Conservation (phyloP, 92 coral and sea anemone species). For the Paragorgia papillata region DNA sequence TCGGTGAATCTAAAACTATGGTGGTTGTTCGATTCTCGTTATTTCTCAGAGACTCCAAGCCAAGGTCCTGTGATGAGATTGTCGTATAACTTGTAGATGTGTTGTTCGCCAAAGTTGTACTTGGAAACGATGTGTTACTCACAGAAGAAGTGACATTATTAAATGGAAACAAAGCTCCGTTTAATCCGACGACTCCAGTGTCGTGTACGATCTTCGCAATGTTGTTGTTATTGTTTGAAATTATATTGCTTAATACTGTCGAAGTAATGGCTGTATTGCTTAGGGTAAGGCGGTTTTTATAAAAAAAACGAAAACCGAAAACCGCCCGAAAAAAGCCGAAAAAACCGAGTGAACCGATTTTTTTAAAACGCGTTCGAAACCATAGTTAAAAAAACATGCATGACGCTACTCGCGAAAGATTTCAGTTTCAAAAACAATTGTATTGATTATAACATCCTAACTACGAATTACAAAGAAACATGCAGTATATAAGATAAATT, state of each 20-base stretch:
- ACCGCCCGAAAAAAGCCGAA: too few relatives aligned
- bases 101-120: conserved; percentile 46
- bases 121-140: conserved; percentile 34
- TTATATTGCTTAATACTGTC: conserved; percentile 25
- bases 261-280: conserved; percentile 36
- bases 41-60: conserved; percentile 63
- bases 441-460: too few relatives aligned
- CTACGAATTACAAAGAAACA: too few relatives aligned
- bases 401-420: too few relatives aligned
- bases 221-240: conserved; percentile 42
- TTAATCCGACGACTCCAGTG: neutral
- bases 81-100: conserved; percentile 53
- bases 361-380: too few relatives aligned
- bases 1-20: neutral
- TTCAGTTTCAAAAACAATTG: too few relatives aligned
- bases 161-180: conserved; percentile 4
- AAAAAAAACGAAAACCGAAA: too few relatives aligned
- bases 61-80: conserved; percentile 82
- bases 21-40: conserved; percentile 19
- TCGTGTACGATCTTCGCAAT: conserved; percentile 19
- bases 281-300: too few relatives aligned
- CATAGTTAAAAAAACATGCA: too few relatives aligned
- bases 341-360: too few relatives aligned
- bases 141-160: neutral
- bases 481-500: too few relatives aligned